Base-by-base conservation (phyloP, 2,888 invertebrate genomes). In the Drosophila stalkeri region DNA sequence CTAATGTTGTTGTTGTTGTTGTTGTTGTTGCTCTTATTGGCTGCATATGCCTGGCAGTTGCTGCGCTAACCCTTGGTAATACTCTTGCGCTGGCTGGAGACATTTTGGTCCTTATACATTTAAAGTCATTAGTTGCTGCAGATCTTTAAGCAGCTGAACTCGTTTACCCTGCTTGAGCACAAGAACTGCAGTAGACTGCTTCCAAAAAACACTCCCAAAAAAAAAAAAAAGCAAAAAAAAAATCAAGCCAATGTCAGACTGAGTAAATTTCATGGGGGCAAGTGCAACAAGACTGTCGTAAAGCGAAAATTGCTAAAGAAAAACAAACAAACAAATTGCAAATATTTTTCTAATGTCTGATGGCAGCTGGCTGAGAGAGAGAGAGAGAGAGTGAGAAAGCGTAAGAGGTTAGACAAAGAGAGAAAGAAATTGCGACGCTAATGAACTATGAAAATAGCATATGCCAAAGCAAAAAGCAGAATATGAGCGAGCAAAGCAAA, bases 41-140 rank as follows among this genome's bases (percentile, higher is more conserved):
- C 37, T 55, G 73, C 81, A 86, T 86, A 72, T 80, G 89, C 59
- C 75, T 57, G 68, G 60, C 69, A 72, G 64, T 23, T 56, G 68
- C 69, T 75, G 68, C 67, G 62, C 56, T 63, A 35, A 63, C 33
- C 16, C 67, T 51, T 46, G 35, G 31, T 44, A 35, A 43, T 47
- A 16, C 60, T 20, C 39, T 18, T 5, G 18, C 27, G 18, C 27
- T 59, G 23, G 52, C 52, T 62, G n/a, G 35, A 41, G 79, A 49
- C 67, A 31, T 71, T 78, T 78, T 65, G 64, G 37, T 86, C 86
- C 89, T 76, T 81, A 66, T 72, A 69, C 87, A 84, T 77, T 89
- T 86, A 89, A 90, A 90, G 86, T 89, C 90, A 90, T 90, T 86
- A 86, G 89, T 64, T 72, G 72, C 74, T 64, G 65, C 60, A 52